Evolutionary conservation across 2,113 vertebrate genomes (phyloP).

Genomic region (Poicephalus meyeri): DNA sequence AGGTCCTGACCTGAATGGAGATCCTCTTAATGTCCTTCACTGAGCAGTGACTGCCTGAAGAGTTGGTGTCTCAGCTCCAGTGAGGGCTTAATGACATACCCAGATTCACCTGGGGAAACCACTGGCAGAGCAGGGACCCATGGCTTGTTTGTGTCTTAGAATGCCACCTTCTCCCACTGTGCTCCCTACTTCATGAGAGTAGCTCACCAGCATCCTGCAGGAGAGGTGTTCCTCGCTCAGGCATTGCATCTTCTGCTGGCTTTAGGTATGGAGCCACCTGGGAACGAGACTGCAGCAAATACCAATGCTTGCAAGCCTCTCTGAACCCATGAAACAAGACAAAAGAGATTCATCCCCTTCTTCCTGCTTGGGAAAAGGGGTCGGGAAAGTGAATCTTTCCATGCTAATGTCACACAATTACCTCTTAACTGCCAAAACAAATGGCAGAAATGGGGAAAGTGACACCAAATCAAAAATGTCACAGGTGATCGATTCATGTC

Average conservation of each 20-base stretch:
- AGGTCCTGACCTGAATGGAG: background rate
- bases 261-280: background rate
- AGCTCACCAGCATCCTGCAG: accelerated
- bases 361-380: conserved; percentile 76
- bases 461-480: conserved; percentile 99
- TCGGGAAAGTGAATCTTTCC: conserved; percentile 79
- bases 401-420: conserved; percentile 99
- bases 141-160: background rate
- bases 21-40: background rate
- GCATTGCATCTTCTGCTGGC: background rate
- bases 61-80: accelerated
- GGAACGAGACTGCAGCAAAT: background rate
- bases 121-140: background rate
- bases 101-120: background rate
- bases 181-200: background rate
- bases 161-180: background rate
- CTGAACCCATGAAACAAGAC: conserved; percentile 49
- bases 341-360: conserved; percentile 79
- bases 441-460: conserved; percentile 93
- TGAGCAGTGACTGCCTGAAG: accelerated
- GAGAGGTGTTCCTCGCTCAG: background rate
- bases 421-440: conserved; percentile 99
- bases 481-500: conserved; percentile 99
- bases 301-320: background rate
- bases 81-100: background rate